Percentiles rank a stretch among this genome's conserved stretches.
These are phyloP conservation scores for Meriones psammophilus DNA, from an alignment of 2,797 vertebrate genomes.

Conservation along the genomic window DNA sequence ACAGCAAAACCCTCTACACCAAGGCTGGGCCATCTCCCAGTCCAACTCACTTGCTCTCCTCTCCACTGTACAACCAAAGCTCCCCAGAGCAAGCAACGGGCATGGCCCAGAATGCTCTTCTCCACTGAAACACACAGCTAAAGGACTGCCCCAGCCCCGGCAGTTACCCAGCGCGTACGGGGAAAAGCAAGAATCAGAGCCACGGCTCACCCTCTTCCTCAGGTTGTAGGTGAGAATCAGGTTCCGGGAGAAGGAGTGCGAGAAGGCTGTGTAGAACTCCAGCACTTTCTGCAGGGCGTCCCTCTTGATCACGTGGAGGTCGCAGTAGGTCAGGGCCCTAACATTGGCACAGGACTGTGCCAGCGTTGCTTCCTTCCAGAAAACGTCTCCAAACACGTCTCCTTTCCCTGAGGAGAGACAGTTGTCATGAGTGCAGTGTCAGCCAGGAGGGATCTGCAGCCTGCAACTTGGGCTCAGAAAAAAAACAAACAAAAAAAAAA, in stretches of 20 bases:
- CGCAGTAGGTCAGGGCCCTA: conserved; percentile 98
- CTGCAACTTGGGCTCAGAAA: background rate
- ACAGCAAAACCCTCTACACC: background rate
- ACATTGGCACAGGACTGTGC: conserved; percentile 99
- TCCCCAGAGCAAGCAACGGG: background rate
- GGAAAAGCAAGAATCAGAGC: background rate
- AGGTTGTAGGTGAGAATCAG: conserved; percentile 99
- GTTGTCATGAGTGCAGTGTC: background rate
- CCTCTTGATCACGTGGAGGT: conserved; percentile 98
- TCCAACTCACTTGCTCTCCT: background rate
- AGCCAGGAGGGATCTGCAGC: background rate
- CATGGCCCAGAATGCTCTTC: background rate
- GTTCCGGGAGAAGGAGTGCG: conserved; percentile 98
- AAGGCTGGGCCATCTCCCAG: background rate
- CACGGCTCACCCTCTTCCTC: conserved; percentile 95
- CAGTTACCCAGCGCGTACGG: background rate
- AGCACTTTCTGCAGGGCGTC: conserved; percentile 99
- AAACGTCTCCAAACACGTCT: conserved; percentile 98
- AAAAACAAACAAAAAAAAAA: background rate
- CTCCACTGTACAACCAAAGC: background rate
- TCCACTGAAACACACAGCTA: background rate
- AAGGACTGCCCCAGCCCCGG: background rate
- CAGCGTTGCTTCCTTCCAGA: conserved; percentile 98
- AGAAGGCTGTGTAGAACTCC: conserved; percentile 99
- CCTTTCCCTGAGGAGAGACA: conserved; percentile 93